Conservation (phyloP, 2,113 vertebrate genomes). For the Channa argus region DNA sequence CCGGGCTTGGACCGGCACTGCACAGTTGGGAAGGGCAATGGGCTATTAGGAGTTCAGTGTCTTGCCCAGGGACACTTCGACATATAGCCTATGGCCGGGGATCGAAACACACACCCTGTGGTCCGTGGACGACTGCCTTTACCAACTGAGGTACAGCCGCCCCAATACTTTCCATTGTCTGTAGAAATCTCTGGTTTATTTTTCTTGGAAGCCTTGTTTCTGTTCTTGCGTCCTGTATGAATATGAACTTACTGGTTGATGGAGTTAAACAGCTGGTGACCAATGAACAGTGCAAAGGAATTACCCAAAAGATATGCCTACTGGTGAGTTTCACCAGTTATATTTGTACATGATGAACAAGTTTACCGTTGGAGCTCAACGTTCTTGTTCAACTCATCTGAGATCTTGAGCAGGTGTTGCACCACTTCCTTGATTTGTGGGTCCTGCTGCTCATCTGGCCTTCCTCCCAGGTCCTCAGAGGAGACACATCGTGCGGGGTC, state of each 20-base stretch:
- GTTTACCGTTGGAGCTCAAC: slow-evolving; percentile 79
- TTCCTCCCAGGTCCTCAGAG: slow-evolving; percentile 80
- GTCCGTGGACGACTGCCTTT: too few relatives aligned
- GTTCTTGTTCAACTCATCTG: slow-evolving; percentile 80
- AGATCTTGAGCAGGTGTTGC: slow-evolving; percentile 77
- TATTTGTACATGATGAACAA: background rate
- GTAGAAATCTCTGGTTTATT: too few relatives aligned
- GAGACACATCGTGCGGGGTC: slow-evolving; percentile 63
- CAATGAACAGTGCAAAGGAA: background rate
- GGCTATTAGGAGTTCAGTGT: too few relatives aligned
- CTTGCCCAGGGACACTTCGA: too few relatives aligned
- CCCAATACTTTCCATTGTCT: too few relatives aligned
- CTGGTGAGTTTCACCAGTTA: background rate
- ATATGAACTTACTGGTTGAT: background rate
- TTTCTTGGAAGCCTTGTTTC: too few relatives aligned
- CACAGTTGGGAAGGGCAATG: too few relatives aligned
- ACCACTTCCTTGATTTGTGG: slow-evolving; percentile 82
- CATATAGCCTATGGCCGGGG: too few relatives aligned
- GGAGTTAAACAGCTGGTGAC: background rate
- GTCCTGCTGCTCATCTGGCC: slow-evolving; percentile 69
- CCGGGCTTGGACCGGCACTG: too few relatives aligned
- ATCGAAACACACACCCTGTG: too few relatives aligned
- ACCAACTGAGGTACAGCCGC: too few relatives aligned
- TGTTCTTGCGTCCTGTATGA: background rate
- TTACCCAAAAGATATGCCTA: background rate